Percentiles rank a stretch among this genome's conserved stretches.
phyloP scores from a whole-genome alignment of 2,113 vertebrate genomes.

The Callipepla californica region DNA sequence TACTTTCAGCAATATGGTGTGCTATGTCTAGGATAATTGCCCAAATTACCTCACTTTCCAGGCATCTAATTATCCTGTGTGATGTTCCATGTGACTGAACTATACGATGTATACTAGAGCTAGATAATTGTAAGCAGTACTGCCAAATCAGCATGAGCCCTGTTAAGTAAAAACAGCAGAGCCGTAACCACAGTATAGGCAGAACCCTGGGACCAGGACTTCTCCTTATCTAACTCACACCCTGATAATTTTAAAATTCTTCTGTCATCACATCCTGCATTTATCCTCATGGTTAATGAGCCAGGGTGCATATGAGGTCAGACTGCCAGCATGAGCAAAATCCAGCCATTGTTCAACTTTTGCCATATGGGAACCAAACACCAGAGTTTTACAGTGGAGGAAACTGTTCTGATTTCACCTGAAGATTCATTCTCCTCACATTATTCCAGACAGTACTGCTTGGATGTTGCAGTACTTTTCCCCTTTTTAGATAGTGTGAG shows the following conservation, averaged over 20 bases:
- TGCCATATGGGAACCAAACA: neutral
- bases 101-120: too few species aligned
- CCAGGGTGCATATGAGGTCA: neutral
- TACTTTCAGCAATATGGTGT: too few species aligned
- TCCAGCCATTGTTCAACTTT: neutral
- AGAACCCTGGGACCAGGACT: neutral
- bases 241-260: neutral
- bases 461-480: neutral
- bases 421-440: neutral
- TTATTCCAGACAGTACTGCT: neutral
- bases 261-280: neutral
- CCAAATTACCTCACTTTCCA: too few species aligned
- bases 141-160: neutral
- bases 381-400: neutral
- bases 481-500: slow-evolving; percentile 23
- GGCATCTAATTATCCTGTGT: too few species aligned
- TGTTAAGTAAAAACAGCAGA: neutral
- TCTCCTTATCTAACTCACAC: neutral
- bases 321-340: neutral
- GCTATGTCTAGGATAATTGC: too few species aligned
- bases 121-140: neutral
- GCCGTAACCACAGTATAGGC: neutral
- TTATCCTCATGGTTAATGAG: neutral
- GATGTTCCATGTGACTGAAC: too few species aligned
- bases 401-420: neutral